Conservation (phyloP, 2,113 vertebrate genomes). For the Melanocharis versteri region DNA sequence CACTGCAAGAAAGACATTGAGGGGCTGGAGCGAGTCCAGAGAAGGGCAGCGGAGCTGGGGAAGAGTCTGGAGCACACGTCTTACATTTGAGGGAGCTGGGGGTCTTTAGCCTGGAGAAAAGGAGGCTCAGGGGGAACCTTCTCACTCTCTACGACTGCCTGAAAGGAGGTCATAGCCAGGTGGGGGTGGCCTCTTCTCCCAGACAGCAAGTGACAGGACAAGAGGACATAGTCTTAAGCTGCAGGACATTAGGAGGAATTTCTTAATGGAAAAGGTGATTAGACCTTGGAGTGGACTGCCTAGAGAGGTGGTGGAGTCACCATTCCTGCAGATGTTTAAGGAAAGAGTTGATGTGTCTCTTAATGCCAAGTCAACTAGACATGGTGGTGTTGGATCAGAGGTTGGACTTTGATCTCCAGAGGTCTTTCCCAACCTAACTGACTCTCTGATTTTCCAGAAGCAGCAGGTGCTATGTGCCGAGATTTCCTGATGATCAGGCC, state of each 20-base stretch:
- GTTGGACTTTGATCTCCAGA: not conserved
- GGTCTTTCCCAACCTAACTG: not conserved
- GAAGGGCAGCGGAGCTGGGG: not conserved
- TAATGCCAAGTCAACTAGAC: too few relatives aligned
- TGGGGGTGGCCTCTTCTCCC: accelerated
- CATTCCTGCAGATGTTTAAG: not conserved
- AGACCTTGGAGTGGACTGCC: not conserved
- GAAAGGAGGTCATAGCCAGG: not conserved
- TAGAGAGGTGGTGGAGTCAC: not conserved
- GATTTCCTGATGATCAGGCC: not conserved
- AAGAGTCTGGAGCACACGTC: not conserved
- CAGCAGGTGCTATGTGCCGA: accelerated
- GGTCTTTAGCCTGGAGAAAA: not conserved
- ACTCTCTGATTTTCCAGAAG: not conserved
- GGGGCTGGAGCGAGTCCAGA: not conserved
- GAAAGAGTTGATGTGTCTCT: not conserved
- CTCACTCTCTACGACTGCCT: accelerated
- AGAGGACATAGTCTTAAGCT: not conserved
- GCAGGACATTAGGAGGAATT: not conserved
- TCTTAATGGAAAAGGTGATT: not conserved
- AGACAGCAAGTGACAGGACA: too few relatives aligned
- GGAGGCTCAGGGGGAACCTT: not conserved
- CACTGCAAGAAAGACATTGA: not conserved
- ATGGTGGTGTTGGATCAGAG: not conserved
- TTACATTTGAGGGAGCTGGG: not conserved